Base-by-base conservation (phyloP, 2,888 invertebrate species). In the Uloborus plumipes region DNA sequence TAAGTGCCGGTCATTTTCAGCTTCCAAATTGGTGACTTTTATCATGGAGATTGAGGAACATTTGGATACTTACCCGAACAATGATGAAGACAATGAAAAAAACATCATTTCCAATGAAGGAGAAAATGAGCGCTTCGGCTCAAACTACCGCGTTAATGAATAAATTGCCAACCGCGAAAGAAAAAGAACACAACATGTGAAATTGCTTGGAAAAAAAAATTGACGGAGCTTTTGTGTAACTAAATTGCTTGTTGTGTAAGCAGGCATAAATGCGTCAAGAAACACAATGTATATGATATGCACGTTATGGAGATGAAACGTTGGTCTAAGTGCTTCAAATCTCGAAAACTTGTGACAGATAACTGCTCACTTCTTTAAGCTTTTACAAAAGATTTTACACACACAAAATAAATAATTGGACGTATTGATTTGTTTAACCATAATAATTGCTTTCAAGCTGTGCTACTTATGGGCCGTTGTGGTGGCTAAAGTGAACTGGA, bases 51-150 rank as follows among this genome's bases (percentile, higher is more conserved):
- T 64, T 64, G 14, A 11, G 16, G 39, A 64, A 39, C 39, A 39
- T 39, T 64, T 26, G 18, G 64, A 15, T 64, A 64, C 64, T 64
- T 64, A 64, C 18, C 18, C 18, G 39, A 61, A 26, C 26, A 39
- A 64, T 64, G 39, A 64, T 39, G 64, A 64, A 64, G 64, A 64
- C 39, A 59, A 59, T 59, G 20, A 64, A 64, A 64, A 39, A 39
- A 39, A n/a, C 39, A 64, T 13, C 15, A 39, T 39, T 18, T 9
- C 26, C 16, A 26, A 26, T 26, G 15, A 39, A 39, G n/a, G 14
- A n/a, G 64, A 16, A 18, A 64, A 64, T 61, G 20, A 61, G 22
- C 18, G 26, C 16, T 16, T 39, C 16, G 16, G 26, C 11, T n/a
- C 15, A 64, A 64, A 64, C 39, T 64, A 39, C 64, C 4, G 16